Conservation (phyloP, 2,113 vertebrate genomes). For the Phrynocephalus versicolor region DNA sequence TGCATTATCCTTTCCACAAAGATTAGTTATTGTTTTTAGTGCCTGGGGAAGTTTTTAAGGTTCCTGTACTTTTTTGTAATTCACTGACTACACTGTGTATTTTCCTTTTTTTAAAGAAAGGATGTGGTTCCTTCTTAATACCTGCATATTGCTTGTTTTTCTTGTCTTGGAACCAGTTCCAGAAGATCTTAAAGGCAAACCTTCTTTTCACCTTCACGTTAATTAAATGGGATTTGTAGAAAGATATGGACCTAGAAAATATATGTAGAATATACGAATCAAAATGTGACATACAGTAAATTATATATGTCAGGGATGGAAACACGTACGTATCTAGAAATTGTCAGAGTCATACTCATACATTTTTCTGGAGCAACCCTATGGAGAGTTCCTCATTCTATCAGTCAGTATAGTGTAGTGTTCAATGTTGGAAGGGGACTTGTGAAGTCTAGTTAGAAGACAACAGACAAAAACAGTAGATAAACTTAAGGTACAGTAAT, state of each 20-base stretch:
- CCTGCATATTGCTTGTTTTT: background rate
- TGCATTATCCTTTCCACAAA: constrained; percentile 53
- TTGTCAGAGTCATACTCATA: background rate
- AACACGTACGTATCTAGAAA: background rate
- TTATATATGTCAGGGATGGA: background rate
- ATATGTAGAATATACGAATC: background rate
- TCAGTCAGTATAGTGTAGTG: too few species aligned
- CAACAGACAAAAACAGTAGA: background rate
- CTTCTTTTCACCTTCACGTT: background rate
- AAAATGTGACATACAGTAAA: background rate
- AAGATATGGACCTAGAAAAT: background rate
- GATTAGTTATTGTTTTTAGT: constrained; percentile 63
- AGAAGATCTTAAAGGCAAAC: background rate
- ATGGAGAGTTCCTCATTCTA: background rate
- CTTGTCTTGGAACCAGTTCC: background rate
- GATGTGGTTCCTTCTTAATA: background rate
- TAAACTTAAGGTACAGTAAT: background rate
- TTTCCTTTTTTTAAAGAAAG: constrained; percentile 18
- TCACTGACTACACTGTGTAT: background rate
- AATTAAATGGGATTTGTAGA: background rate
- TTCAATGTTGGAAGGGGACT: background rate
- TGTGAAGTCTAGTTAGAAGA: background rate
- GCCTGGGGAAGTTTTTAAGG: constrained; percentile 17
- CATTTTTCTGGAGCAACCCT: background rate
- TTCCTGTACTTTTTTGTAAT: background rate